Evolutionary conservation across 2,797 vertebrate species (phyloP), one percentile per base, ranked within the genome.

Genomic region (Limnodromus scolopaceus): DNA sequence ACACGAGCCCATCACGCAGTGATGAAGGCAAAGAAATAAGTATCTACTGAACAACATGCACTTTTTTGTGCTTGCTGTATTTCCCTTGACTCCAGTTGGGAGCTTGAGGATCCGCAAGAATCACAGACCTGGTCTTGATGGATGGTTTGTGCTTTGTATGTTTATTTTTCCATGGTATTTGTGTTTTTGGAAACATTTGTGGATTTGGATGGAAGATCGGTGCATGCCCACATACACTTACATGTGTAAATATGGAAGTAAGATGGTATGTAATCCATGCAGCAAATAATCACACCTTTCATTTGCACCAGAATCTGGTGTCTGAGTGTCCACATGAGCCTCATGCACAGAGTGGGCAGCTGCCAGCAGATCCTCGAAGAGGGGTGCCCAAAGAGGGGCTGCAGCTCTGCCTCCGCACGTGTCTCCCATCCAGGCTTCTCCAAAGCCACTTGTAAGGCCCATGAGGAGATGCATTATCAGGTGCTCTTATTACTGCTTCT

Each of bases 181-280:
- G 20, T 71, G 53, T n/a, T 13, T 58, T 93, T 84, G 70, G 60
- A 74, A 84, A 22, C 9, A 25, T 41, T 80, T 23, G 48, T 9
- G 25, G 32, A 14, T 55, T 54, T 60, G 60, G 39, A 41, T 60
- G 66, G 43, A 54, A 70, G 70, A 53, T 66, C 0, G 1, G 13
- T 55, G 11, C 11, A 5, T 43, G 43, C 41, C 46, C 41, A 13
- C 0, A 0, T 46, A 34, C 4, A 0, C 5, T 8, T 30, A 3
- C 6, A 5, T 9, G 11, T 41, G 6, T 48, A 41, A 27, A 10
- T 23, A 18, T 4, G 51, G 30, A 77, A 81, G 16, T n/a, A 61
- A 65, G 17, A 38, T 16, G 51, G 18, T 60, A 43, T 20, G 24
- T 45, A 76, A 84, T 23, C 43, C 28, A 45, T 6, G 7, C 13